Conservation (phyloP, 2,797 vertebrate species). For the Pangasius macronema region DNA sequence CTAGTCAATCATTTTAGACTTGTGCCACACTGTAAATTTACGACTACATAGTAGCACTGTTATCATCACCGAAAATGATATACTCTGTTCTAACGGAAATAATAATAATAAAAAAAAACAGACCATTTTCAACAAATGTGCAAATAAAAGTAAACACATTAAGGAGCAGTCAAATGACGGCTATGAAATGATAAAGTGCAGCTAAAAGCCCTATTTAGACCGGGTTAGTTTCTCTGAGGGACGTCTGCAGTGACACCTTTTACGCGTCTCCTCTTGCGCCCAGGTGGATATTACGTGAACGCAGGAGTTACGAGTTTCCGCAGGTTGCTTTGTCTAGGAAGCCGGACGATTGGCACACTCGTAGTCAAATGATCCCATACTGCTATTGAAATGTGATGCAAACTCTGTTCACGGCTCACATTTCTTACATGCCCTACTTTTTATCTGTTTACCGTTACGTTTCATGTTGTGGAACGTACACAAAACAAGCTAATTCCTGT, state of each 20-base stretch:
- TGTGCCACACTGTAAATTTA: slow-evolving; percentile 54
- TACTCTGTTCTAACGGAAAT: slow-evolving; percentile 21
- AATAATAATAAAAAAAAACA: no score
- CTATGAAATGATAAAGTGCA: slow-evolving; percentile 74
- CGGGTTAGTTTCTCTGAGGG: not conserved
- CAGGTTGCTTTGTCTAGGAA: not conserved
- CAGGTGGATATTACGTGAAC: not conserved
- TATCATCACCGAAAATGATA: slow-evolving; percentile 12
- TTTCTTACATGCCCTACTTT: not conserved
- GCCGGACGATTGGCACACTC: not conserved
- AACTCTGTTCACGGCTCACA: not conserved
- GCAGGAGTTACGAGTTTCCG: not conserved
- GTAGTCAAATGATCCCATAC: not conserved
- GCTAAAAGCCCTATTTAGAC: slow-evolving; percentile 46
- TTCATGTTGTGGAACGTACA: not conserved
- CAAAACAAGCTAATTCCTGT: not conserved
- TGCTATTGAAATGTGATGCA: not conserved
- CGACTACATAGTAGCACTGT: slow-evolving; percentile 42
- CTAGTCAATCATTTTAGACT: slow-evolving; percentile 22
- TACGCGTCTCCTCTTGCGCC: not conserved
- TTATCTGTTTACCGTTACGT: not conserved
- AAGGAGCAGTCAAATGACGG: slow-evolving; percentile 59
- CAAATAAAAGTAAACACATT: slow-evolving; percentile 73
- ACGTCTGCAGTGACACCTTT: not conserved
- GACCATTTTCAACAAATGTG: slow-evolving; percentile 60